These are phyloP conservation scores for Selenia dentaria DNA, from an alignment of 2,888 invertebrate species.

Conservation along the genomic window DNA sequence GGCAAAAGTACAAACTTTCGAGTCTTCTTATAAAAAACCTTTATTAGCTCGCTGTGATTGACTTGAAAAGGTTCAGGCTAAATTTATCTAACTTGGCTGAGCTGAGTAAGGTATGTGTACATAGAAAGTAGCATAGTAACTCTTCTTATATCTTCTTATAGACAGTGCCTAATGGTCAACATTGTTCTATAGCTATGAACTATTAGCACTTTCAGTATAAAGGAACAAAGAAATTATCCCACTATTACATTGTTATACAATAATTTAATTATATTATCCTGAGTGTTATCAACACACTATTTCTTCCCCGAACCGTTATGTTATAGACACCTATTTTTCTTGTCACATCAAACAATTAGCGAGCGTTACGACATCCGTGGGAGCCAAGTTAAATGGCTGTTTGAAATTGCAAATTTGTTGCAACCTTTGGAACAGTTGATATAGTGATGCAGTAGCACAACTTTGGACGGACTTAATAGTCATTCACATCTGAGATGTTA, in stretches of 20 bases:
- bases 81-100: too few species aligned
- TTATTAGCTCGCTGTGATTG: too few species aligned
- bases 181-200: too few species aligned
- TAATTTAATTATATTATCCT: slow-evolving; percentile 12
- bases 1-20: too few species aligned
- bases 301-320: slow-evolving; percentile 22
- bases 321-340: slow-evolving; percentile 54
- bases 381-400: slow-evolving; percentile 44
- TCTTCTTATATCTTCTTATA: too few species aligned
- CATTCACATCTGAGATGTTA: too few species aligned
- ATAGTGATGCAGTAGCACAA: slow-evolving; percentile 10
- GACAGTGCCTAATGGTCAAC: too few species aligned
- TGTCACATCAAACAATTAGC: slow-evolving; percentile 63
- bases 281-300: slow-evolving; percentile 10
- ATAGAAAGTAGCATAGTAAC: too few species aligned
- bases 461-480: background rate
- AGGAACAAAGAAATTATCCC: slow-evolving; percentile 5
- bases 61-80: too few species aligned
- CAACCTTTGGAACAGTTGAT: slow-evolving; percentile 35
- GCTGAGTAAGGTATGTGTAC: too few species aligned
- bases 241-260: slow-evolving; percentile 4
- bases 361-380: slow-evolving; percentile 47
- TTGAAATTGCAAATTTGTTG: slow-evolving; percentile 61
- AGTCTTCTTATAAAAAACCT: too few species aligned
- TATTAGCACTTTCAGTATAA: slow-evolving; percentile 17